These are phyloP conservation scores for Teleogryllus occipitalis DNA, from an alignment of 1,140 invertebrate genomes.

Conservation along the genomic window DNA sequence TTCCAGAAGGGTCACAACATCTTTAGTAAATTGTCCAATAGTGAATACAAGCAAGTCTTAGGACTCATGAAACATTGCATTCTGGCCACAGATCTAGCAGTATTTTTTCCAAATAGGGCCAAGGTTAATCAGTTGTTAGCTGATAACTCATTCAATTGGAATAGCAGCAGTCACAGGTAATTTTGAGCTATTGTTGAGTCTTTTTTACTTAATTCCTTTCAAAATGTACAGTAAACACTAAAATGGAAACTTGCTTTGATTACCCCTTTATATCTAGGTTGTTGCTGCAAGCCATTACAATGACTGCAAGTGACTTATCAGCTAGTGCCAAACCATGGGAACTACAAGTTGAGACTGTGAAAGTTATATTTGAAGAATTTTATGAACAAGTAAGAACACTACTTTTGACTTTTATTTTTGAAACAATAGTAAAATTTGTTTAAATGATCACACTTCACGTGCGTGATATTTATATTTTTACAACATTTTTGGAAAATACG, in stretches of 20 bases:
- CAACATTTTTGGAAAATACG: too few species aligned
- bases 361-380: slow-evolving; percentile 79
- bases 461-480: too few species aligned
- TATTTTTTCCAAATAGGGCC: slow-evolving; percentile 69
- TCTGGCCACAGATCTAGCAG: slow-evolving; percentile 71
- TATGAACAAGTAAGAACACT: slow-evolving; percentile 55
- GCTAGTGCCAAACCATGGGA: slow-evolving; percentile 76
- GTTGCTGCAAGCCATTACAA: slow-evolving; percentile 61
- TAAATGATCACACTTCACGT: too few species aligned
- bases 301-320: slow-evolving; percentile 77
- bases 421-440: too few species aligned
- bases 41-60: slow-evolving; percentile 70
- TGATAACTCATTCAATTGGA: slow-evolving; percentile 51
- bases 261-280: slow-evolving; percentile 33
- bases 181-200: neutral
- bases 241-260: neutral
- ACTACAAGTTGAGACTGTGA: slow-evolving; percentile 70
- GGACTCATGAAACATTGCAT: slow-evolving; percentile 71
- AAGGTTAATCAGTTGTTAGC: slow-evolving; percentile 51
- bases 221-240: neutral
- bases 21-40: slow-evolving; percentile 58
- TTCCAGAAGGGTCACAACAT: slow-evolving; percentile 72
- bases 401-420: neutral
- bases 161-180: slow-evolving; percentile 49
- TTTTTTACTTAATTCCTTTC: neutral